phyloP scores from a whole-genome alignment of 2,113 vertebrate genomes.

The Notechis scutatus region DNA sequence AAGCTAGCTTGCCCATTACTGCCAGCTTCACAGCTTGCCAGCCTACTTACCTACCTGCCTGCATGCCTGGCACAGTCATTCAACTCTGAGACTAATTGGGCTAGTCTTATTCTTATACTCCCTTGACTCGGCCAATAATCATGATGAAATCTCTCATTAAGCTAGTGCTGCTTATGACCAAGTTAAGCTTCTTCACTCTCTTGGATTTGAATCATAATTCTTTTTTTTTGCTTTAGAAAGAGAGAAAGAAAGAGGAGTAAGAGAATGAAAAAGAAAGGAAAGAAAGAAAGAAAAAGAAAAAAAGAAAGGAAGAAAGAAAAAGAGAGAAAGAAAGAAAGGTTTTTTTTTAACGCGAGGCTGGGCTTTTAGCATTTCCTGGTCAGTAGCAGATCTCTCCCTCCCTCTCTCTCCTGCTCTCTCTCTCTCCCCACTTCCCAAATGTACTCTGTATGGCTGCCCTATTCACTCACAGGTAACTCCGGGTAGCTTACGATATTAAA shows the following conservation, averaged over 20 bases:
- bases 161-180: background rate
- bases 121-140: background rate
- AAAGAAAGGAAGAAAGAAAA: background rate
- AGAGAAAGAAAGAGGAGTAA: background rate
- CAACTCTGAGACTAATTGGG: background rate
- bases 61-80: background rate
- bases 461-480: background rate
- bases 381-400: background rate
- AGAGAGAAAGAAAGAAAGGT: background rate
- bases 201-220: background rate
- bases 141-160: background rate
- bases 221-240: background rate
- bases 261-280: background rate
- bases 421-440: no score
- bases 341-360: background rate
- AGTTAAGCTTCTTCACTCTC: background rate
- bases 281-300: background rate
- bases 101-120: background rate
- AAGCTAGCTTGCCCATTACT: background rate
- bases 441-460: no score
- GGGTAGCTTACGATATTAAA: background rate
- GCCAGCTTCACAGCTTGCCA: background rate
- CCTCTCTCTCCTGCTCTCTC: no score
- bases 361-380: background rate
- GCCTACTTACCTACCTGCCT: background rate